These are phyloP conservation scores for Hesperophylax magnus DNA, from an alignment of 1,140 invertebrate genomes.

Conservation along the genomic window DNA sequence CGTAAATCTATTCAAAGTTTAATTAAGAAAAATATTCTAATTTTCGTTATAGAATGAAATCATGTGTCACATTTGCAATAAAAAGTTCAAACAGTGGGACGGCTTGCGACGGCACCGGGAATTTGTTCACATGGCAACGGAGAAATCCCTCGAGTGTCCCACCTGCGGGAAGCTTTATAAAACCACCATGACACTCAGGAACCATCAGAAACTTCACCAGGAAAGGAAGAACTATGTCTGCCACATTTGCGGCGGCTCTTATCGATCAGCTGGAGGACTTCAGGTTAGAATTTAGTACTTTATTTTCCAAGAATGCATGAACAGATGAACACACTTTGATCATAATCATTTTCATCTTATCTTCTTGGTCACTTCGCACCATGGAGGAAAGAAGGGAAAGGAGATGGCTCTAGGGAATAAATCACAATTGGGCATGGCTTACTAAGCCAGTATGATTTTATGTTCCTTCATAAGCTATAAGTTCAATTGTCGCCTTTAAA, in stretches of 20 bases:
- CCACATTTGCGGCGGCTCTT: conserved; percentile 65
- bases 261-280: conserved; percentile 59
- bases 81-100: conserved; percentile 63
- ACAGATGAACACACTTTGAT: no score
- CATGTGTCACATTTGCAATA: conserved; percentile 62
- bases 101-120: conserved; percentile 62
- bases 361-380: no score
- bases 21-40: not conserved
- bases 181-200: conserved; percentile 60
- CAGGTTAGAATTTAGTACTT: conserved; percentile 58
- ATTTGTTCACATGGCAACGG: conserved; percentile 60
- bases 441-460: no score
- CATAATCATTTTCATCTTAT: no score
- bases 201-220: conserved; percentile 62
- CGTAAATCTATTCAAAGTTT: no score
- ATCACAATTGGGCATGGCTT: no score
- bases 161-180: conserved; percentile 64
- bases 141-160: conserved; percentile 61
- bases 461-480: no score
- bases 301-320: not conserved
- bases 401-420: no score
- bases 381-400: no score
- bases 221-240: conserved; percentile 62
- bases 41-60: conserved; percentile 59
- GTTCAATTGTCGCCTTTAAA: no score